Conservation (phyloP, 2,888 invertebrate genomes). For the Oasisia sp. region DNA sequence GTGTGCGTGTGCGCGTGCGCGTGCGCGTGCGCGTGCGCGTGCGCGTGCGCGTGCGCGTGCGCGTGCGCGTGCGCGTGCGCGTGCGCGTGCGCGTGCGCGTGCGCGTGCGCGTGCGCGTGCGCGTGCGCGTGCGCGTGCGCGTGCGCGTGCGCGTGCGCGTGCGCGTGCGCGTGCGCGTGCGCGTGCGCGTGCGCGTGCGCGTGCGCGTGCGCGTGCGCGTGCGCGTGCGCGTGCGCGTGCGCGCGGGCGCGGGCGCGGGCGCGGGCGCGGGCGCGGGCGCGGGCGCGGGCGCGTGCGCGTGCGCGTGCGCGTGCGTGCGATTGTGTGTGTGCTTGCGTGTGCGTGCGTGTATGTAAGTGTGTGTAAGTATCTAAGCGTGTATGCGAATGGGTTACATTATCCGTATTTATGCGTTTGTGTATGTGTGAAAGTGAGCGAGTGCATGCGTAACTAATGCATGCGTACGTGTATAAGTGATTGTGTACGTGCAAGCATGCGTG, state of each 20-base stretch:
- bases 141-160: background rate
- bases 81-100: background rate
- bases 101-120: background rate
- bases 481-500: no score
- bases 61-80: background rate
- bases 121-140: background rate
- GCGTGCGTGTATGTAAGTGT: background rate
- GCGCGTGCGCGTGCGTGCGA: background rate
- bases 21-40: background rate
- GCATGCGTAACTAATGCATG: no score
- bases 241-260: background rate
- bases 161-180: background rate
- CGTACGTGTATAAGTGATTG: no score
- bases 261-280: background rate
- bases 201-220: background rate
- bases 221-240: background rate
- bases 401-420: background rate
- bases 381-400: no score
- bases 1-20: background rate
- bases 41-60: background rate
- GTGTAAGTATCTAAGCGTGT: background rate
- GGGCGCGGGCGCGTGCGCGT: background rate
- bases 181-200: background rate
- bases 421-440: background rate
- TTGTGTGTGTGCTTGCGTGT: background rate